Evolutionary conservation across 2,888 invertebrate genomes (phyloP), one percentile per base, ranked within the genome.

Genomic region (Parascotia fuliginaria): DNA sequence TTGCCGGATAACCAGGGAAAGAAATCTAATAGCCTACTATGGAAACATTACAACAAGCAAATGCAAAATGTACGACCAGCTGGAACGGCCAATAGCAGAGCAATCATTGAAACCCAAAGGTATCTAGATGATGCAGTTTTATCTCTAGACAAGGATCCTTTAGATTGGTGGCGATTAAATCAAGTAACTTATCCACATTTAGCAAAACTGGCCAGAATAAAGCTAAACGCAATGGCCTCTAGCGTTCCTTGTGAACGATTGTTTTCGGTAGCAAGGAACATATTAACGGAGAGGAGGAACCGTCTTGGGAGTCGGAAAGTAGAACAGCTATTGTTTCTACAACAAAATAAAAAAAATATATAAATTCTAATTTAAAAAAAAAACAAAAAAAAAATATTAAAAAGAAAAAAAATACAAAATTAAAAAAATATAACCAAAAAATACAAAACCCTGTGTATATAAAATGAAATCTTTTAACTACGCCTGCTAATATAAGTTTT

Each of bases 241-340:
- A 38, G 24, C n/a, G 38, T 38, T 6, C 38, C 24, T 9, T 38
- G 38, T 14, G 38, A 38, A 27, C 12, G 38, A 13, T 7, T 38
- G 6, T 38, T 38, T 38, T 38, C 24, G 2, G 12, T 13, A 7
- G 27, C 13, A 6, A 29, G 27, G n/a, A 40, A 28, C 11, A 29
- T 29, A 31, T 24, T 57, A 44, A 34, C n/a, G 4, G 29, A 29
- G 4, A 9, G 29, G 5, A n/a, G 29, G 11, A 29, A n/a, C n/a
- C 29, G 29, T 11, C 11, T 29, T 29, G 29, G 29, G 2, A 11
- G n/a, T 3, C 9, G 29, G 2, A 29, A 29, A n/a, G 29, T 11
- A 2, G 11, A 29, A 11, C 29, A 29, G 29, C 2, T 29, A 5
- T n/a, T 29, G 11, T 60, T 36, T 27, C n/a, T 29, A 11, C 11